phyloP scores from a whole-genome alignment of 92 coral and sea anemone species.

The Porites rus region DNA sequence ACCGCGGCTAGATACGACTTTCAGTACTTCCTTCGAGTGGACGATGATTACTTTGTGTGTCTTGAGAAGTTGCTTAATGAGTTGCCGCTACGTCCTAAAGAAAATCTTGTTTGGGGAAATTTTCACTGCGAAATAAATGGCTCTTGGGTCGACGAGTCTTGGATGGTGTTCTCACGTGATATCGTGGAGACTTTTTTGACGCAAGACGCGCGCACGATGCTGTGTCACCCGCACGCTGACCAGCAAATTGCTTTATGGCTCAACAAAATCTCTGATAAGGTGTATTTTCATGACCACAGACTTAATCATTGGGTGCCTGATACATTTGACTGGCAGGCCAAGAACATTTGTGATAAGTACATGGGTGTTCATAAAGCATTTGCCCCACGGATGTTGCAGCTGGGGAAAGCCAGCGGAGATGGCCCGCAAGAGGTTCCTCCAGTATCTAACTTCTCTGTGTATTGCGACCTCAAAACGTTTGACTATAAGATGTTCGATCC shows the following conservation, averaged over 20 bases:
- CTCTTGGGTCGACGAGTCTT: conserved; percentile 70
- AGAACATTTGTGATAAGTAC: conserved; percentile 39
- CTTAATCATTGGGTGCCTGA: conserved; percentile 27
- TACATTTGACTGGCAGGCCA: conserved; percentile 32
- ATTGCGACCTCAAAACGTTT: conserved; percentile 42
- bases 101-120: conserved; percentile 66
- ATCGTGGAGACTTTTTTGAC: conserved; percentile 47
- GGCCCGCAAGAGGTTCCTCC: conserved; percentile 28
- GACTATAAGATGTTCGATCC: conserved; percentile 25
- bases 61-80: conserved; percentile 57
- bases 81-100: conserved; percentile 60
- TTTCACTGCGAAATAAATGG: conserved; percentile 53
- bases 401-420: conserved; percentile 53
- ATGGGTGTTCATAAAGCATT: conserved; percentile 63
- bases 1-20: conserved; percentile 46
- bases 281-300: conserved; percentile 58
- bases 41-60: conserved; percentile 76
- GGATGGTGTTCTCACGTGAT: conserved; percentile 66
- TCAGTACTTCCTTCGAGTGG: conserved; percentile 59
- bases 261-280: conserved; percentile 49
- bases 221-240: conserved; percentile 81
- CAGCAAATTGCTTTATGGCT: conserved; percentile 81
- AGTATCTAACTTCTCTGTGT: conserved; percentile 28
- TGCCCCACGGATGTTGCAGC: conserved; percentile 37
- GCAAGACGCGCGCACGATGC: conserved; percentile 61